Base-by-base conservation (phyloP, 1,140 invertebrate genomes). In the Papilio dardanus region DNA sequence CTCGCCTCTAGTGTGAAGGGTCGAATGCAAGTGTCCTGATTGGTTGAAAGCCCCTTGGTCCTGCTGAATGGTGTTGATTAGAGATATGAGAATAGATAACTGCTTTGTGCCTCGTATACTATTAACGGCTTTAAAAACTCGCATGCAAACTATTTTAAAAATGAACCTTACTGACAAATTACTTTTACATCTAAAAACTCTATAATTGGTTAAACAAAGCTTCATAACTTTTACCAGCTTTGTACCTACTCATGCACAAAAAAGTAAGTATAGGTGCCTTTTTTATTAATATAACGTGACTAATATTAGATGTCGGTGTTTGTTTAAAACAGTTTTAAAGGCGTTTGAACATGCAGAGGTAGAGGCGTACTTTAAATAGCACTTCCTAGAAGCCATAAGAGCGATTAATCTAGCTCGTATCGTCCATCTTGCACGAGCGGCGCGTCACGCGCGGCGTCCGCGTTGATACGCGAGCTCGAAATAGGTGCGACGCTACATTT, bases 1-100 rank as follows among this genome's bases (percentile, higher is more conserved):
- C 91, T 86, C 91, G 90, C 91, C 88, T 89, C 69, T 75, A 85
- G 91, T 90, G 90, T 91, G 86, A 93, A 93, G 91, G 91, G 90
- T 89, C 88, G 77, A 37, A 67, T 78, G 82, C 54, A 78, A 77
- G 76, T 67, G 1, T 68, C 68, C 77, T 86, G 88, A 92, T 92
- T 92, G 91, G 91, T 85, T 67, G 78, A 74, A 71, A 50, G 58
- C 73, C 74, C 76, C 75, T 71, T 67, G 73, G 37, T 75, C 76
- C 75, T 80, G 76, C 78, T 66, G 76, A 68, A 80, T 83, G 81
- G 84, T 88, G 87, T 83, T 88, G 84, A 91, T 92, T 86, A 87
- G 76, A 76, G 76, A 78, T 76, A 74, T 77, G 68, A 65, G 6
- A 3, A 46, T 46, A 28, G 46, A 73, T 37, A 37, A 12, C 16